These are phyloP conservation scores for Salticus scenicus DNA, from an alignment of 2,888 invertebrate genomes.

Conservation along the genomic window DNA sequence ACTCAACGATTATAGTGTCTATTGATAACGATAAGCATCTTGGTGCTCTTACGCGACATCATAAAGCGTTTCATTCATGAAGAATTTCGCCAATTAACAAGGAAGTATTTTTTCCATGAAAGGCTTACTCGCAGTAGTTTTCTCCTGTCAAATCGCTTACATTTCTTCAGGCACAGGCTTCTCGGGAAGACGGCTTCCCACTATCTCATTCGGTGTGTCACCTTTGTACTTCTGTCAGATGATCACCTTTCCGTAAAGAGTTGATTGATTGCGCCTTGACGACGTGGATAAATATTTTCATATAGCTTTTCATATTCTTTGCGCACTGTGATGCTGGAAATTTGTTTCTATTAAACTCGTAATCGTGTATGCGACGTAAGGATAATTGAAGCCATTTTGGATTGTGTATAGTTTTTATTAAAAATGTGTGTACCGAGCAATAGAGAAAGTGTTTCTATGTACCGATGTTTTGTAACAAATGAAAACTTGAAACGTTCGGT, in stretches of 20 bases:
- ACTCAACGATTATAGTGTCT: too few species aligned
- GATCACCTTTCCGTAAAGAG: constrained; percentile 28
- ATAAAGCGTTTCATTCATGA: constrained; percentile 63
- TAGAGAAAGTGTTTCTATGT: not conserved
- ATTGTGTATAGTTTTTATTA: not conserved
- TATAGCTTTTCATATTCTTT: not conserved
- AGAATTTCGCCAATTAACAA: constrained; percentile 59
- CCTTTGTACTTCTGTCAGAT: constrained; percentile 60
- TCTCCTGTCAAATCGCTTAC: not conserved
- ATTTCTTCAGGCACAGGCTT: not conserved
- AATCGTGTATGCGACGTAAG: not conserved
- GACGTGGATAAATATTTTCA: constrained; percentile 38
- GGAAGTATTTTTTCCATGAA: constrained; percentile 18
- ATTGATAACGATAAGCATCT: not conserved
- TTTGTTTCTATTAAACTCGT: too few species aligned
- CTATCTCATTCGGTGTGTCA: constrained; percentile 19
- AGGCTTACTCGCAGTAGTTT: not conserved
- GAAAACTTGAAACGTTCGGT: constrained; percentile 32
- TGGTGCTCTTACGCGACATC: not conserved
- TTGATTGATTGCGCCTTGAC: constrained; percentile 48
- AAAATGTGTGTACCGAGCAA: not conserved
- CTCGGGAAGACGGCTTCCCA: not conserved
- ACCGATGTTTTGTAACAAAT: constrained; percentile 20
- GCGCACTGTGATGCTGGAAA: not conserved
- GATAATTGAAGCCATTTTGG: too few species aligned